phyloP scores from a whole-genome alignment of 2,113 vertebrate genomes.

The Otis tarda region DNA sequence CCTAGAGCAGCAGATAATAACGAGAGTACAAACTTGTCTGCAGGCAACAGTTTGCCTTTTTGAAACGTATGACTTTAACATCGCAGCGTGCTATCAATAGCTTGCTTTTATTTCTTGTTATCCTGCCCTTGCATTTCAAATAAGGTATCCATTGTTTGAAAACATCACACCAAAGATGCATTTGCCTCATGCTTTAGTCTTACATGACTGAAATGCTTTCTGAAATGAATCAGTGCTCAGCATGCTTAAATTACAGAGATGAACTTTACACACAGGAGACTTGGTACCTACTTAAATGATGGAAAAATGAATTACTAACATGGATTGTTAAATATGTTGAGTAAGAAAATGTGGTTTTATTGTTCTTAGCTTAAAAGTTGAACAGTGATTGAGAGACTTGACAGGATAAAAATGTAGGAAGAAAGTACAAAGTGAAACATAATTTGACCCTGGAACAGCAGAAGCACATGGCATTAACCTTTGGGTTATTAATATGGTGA shows the following conservation, averaged over 20 bases:
- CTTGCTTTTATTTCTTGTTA: slow-evolving; percentile 8
- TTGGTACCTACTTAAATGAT: neutral
- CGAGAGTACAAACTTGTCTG: slow-evolving; percentile 11
- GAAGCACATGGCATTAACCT: neutral
- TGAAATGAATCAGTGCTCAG: neutral
- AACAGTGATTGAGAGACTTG: neutral
- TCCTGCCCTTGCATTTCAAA: slow-evolving; percentile 19
- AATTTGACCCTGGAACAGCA: neutral
- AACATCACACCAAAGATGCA: slow-evolving; percentile 1
- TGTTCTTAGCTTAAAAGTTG: neutral
- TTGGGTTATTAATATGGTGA: slow-evolving; percentile 38
- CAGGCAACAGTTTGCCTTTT: slow-evolving; percentile 31
- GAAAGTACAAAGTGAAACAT: neutral
- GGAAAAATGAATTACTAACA: neutral
- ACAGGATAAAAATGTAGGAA: neutral
- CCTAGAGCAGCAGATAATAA: neutral
- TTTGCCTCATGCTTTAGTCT: neutral
- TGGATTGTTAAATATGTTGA: neutral
- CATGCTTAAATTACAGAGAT: neutral
- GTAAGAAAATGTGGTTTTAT: neutral
- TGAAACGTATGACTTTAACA: neutral
- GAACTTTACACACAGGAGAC: neutral
- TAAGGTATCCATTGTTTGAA: slow-evolving; percentile 39
- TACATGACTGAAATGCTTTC: slow-evolving; percentile 47
- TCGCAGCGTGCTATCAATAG: slow-evolving; percentile 5